Conservation (phyloP, 2,113 vertebrate species). For the Protobothrops mucrosquamatus region DNA sequence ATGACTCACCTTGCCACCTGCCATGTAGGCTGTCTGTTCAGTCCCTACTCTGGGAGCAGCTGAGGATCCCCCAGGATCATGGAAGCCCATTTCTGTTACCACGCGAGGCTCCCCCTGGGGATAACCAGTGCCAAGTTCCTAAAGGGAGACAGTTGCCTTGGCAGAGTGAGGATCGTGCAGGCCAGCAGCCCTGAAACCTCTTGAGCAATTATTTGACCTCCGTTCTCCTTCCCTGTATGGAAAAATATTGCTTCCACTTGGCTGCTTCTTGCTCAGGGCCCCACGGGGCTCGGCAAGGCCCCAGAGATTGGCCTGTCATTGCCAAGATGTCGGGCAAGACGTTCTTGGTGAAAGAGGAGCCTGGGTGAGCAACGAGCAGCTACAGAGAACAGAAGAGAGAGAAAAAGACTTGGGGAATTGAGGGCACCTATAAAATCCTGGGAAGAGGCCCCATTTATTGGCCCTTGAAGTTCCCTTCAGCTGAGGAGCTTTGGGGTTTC, state of each 20-base stretch:
- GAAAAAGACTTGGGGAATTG: background rate
- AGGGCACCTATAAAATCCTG: background rate
- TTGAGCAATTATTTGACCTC: background rate
- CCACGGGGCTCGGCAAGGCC: background rate
- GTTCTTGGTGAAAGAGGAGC: background rate
- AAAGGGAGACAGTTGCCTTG: background rate
- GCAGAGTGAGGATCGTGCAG: background rate
- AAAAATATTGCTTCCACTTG: background rate
- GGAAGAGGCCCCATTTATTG: background rate
- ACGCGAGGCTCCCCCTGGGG: background rate
- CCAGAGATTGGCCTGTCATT: background rate
- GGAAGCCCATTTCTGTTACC: too few relatives aligned
- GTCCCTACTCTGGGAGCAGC: background rate
- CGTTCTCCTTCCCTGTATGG: background rate
- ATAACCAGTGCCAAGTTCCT: background rate
- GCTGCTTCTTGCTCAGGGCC: background rate
- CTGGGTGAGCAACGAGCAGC: background rate
- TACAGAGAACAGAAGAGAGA: rapidly evolving
- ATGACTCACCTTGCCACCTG: background rate
- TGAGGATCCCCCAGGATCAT: background rate
- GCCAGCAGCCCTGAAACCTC: background rate
- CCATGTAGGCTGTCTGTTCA: too few relatives aligned
- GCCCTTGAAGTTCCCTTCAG: background rate
- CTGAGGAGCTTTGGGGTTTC: background rate
- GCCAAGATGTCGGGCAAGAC: background rate